A percentile compares a stretch with the other conserved stretches of the same genome.
These are phyloP conservation scores for Lycocerus yunnanus DNA, from an alignment of 2,888 invertebrate species.

Conservation along the genomic window DNA sequence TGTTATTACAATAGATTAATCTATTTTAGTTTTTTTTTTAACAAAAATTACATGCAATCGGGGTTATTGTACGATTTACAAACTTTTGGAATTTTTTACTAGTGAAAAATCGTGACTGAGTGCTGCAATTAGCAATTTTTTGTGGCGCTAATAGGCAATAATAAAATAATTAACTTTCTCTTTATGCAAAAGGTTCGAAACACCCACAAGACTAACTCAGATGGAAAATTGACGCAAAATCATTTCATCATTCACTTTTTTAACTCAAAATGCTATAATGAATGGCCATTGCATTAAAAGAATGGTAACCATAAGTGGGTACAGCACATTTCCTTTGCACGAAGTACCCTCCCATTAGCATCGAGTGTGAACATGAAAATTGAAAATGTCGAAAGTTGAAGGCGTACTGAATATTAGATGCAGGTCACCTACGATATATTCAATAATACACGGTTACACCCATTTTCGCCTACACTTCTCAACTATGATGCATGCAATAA, in stretches of 20 bases:
- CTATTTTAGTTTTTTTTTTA: neutral
- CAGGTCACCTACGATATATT: slow-evolving; percentile 21
- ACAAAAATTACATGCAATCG: neutral
- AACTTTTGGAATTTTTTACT: neutral
- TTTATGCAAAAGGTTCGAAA: neutral
- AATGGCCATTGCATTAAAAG: neutral
- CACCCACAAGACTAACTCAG: neutral
- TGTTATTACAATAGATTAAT: neutral
- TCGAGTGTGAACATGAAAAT: neutral
- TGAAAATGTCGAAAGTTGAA: neutral
- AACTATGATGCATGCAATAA: slow-evolving; percentile 17
- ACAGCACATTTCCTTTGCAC: neutral
- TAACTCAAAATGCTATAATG: neutral
- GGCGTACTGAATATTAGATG: neutral
- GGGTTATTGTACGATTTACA: neutral
- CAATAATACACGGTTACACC: slow-evolving; percentile 20
- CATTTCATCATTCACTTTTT: neutral
- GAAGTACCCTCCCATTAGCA: neutral
- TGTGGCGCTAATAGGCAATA: neutral
- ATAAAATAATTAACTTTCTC: neutral
- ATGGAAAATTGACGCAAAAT: neutral
- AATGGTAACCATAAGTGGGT: neutral
- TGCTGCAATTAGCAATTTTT: neutral
- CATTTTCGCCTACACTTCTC: slow-evolving; percentile 14
- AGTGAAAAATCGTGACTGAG: neutral